These are phyloP conservation scores for Cochlearius cochlearius DNA, from an alignment of 2,113 vertebrate species.

Conservation along the genomic window DNA sequence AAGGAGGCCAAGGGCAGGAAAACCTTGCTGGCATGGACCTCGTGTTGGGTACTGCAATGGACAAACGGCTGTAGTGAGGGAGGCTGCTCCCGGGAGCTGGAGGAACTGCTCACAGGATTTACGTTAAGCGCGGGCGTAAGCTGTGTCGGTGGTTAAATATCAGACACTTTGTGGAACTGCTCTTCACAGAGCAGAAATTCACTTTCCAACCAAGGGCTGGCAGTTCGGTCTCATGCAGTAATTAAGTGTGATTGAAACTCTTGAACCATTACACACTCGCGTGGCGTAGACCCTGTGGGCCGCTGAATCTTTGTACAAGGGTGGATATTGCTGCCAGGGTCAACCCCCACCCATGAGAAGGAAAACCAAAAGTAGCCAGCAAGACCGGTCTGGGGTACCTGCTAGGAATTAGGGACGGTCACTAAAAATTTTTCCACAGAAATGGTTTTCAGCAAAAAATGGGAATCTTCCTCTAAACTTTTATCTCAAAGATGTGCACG, in stretches of 20 bases:
- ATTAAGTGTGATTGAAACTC: background rate
- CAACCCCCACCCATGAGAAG: background rate
- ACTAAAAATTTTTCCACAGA: background rate
- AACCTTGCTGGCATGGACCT: background rate
- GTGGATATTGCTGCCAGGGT: background rate
- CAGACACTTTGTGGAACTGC: background rate
- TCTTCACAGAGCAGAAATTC: background rate
- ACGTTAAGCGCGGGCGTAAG: background rate
- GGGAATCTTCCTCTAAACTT: background rate
- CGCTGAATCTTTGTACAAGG: background rate
- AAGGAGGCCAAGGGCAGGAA: background rate
- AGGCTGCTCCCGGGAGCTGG: background rate
- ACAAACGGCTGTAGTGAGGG: background rate
- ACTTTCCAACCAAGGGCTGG: background rate
- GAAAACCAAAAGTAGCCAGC: background rate
- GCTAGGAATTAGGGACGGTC: background rate
- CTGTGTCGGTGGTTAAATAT: background rate
- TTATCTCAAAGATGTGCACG: background rate
- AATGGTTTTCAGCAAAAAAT: background rate
- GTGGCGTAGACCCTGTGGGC: background rate
- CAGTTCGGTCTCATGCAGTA: background rate
- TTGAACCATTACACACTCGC: background rate
- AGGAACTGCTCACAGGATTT: background rate
- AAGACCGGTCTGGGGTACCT: background rate
- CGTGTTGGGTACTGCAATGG: fast-evolving